Evolutionary conservation across 2,113 vertebrate species (phyloP).

Genomic region (Chamaea fasciata): DNA sequence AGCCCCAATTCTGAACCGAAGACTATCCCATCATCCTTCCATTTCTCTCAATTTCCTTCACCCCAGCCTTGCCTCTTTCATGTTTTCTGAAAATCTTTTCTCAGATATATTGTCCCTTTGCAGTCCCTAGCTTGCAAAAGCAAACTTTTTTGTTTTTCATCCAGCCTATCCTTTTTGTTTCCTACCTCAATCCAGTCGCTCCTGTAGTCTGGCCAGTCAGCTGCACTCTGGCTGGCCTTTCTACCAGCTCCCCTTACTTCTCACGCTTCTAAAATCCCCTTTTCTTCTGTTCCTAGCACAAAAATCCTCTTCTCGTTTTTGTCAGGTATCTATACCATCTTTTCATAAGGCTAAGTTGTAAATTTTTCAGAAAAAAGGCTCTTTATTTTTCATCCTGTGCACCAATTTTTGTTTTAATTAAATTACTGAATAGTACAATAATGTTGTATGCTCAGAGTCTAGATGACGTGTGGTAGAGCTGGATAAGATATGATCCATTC

Average conservation of each 20-base stretch:
- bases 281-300: neutral
- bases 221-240: neutral
- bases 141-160: neutral
- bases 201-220: neutral
- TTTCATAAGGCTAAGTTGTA: neutral
- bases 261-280: neutral
- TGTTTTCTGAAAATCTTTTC: neutral
- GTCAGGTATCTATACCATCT: neutral
- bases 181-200: rapidly evolving
- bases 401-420: constrained; percentile 10
- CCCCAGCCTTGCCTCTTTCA: neutral
- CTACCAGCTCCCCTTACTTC: neutral
- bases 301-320: neutral
- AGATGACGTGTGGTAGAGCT: neutral
- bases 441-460: neutral
- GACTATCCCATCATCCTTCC: neutral
- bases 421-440: neutral
- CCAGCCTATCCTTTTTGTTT: neutral
- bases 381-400: neutral
- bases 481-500: neutral
- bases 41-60: neutral
- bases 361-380: neutral
- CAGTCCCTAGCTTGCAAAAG: neutral
- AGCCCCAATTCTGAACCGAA: rapidly evolving
- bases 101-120: neutral